Evolutionary conservation across 2,113 vertebrate genomes (phyloP), one percentile per base, ranked within the genome.

Genomic region (Sitta europaea): DNA sequence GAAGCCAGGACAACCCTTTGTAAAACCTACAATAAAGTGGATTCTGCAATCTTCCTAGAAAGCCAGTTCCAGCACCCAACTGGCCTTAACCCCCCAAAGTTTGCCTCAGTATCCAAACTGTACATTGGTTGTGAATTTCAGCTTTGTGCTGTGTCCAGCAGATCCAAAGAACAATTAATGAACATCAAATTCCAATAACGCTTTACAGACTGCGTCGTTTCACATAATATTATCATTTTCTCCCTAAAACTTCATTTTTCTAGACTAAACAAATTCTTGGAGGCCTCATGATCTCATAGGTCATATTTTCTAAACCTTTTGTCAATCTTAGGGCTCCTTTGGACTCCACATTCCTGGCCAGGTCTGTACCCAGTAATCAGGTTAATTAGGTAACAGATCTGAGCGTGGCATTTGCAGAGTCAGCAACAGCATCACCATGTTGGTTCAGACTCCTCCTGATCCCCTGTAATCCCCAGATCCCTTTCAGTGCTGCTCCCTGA

Each of bases 391-490:
- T 65, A 85, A 79, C 74, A 4, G 18, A 15, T 55, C 84, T 71
- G 61, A 51, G 81, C 2, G 0, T 21, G 42, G 78, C 62, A 12
- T 76, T 85, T 96, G 84, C 87, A 18, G 35, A 61, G 77, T 95
- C 82, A 72, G 71, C 94, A 61, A 0, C 24, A 58, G 63, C 74
- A 84, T 82, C 90, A 57, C 74, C 23, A 2, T 2, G 23, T 86
- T 31, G 50, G 62, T 86, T 92, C 54, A 54, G 81, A 85, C 78
- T 65, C 62, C 66, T 83, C 29, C 81, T 86, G 90, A 93, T 92
- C 87, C 80, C 29, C 84, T 77, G 42, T 93, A 93, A 95, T 94
- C 87, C 94, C 66, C 2, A 0, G 74, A 88, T 94, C 81, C 33
- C 66, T 93, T 94, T 76, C 90, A 55, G 33, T 25, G 68, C 77